Evolutionary conservation across 2,888 invertebrate species (phyloP), one percentile per base, ranked within the genome.

Genomic region (Mycalesis mineus): DNA sequence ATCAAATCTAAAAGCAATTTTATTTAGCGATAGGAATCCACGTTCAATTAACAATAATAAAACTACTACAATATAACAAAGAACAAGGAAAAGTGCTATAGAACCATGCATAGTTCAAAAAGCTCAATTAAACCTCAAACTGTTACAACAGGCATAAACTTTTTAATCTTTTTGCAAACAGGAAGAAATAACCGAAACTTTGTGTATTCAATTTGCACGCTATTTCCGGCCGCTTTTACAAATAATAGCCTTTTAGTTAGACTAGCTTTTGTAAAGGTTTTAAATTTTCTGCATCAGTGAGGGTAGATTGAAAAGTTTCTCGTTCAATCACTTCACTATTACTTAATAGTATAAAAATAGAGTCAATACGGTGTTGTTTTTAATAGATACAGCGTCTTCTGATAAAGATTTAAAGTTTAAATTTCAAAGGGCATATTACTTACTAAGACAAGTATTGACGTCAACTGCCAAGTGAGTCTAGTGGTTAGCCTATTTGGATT

Each of bases 221-320:
- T 51, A 40, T 15, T 51, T 51, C 40, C 51, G 41, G 14, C 2
- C n/a, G 14, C 40, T 51, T 22, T 22, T 33, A 33, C 47, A 47
- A 47, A 33, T 15, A 47, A 15, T 2, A 47, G 33, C 15, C 15
- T 33, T 47, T 33, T 47, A 47, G 33, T 33, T 44, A 41, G 52
- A 59, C 53, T 52, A 37, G 17, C 29, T 28, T 42, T 45, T 29
- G 29, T 7, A 13, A 9, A 45, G 29, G 13, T 29, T 29, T 45
- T 29, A 29, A 44, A 11, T 42, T 42, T 22, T n/a, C 7, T 9
- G 2, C 17, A 42, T 13, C 2, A 13, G 28, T 11, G n/a, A 28
- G n/a, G n/a, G 7, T 7, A 28, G 11, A 42, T 42, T 42, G n/a
- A n/a, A n/a, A 28, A 42, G 8, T 7, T 28, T 28, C n/a, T n/a